phyloP scores from a whole-genome alignment of 2,797 vertebrate species.

The Margarornis squamiger region DNA sequence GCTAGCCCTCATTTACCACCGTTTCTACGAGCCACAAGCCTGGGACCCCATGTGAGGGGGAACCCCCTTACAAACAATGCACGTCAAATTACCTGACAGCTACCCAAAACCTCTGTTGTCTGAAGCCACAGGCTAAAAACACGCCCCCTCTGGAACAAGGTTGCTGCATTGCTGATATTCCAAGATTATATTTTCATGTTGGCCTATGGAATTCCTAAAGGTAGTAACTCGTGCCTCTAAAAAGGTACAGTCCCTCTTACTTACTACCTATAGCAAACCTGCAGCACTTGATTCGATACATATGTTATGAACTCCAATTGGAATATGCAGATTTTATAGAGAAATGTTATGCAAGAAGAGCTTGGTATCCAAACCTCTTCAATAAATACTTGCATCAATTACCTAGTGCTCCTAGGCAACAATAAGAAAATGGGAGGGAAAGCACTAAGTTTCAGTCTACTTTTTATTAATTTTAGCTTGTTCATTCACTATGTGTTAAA shows the following conservation, averaged over 20 bases:
- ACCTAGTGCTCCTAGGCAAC: neutral
- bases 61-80: neutral
- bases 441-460: neutral
- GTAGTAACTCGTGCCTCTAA: neutral
- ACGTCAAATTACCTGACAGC: neutral
- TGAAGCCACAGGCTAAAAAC: rapidly evolving
- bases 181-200: neutral
- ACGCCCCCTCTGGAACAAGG: rapidly evolving
- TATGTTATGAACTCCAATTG: neutral
- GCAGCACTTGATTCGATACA: neutral
- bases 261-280: neutral
- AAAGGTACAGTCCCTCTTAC: neutral
- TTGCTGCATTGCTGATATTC: neutral
- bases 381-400: conserved; percentile 24
- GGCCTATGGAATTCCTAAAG: neutral
- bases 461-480: conserved; percentile 41
- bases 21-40: neutral
- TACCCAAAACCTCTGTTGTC: neutral
- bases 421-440: conserved; percentile 1
- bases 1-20: neutral
- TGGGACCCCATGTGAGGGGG: neutral
- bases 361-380: neutral
- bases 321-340: neutral
- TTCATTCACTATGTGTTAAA: conserved; percentile 46
- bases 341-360: neutral